Base-by-base conservation (phyloP, 2,888 invertebrate genomes). In the Drosophila putrida region DNA sequence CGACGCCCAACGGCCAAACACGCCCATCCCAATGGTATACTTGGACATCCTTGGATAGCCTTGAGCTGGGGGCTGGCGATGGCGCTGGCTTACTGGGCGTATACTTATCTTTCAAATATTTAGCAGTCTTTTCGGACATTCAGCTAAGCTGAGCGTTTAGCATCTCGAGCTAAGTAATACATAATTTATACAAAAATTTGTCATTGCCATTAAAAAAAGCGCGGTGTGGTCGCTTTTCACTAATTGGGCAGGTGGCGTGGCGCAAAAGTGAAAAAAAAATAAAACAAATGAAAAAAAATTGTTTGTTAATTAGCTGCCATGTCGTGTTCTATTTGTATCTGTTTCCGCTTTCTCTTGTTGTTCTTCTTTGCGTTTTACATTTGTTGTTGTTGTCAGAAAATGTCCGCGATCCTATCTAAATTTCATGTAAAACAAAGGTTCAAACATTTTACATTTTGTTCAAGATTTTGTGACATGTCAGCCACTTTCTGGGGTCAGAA, bases 141-240 rank as follows among this genome's bases (percentile, higher is more conserved):
- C 27, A 36, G 51, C 66, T 50, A 51, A n/a, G 41, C 62, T 31
- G 57, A 77, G 67, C 77, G 77, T 76, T 78, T 78, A 77, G 58
- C 57, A 70, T 72, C 64, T 54, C 35, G 25, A 58, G 80, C 85
- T 82, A 55, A 44, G 55, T 55, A 77, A 88, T 84, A 82, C 75
- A 84, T 79, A 88, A 84, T 88, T 84, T 84, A 84, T 88, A 82
- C 54, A 86, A 81, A 81, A 84, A 84, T 85, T 77, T 88, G 88
- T 88, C 83, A 85, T 67, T 80, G 78, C 78, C 74, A 80, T 84
- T 88, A 88, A 75, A 88, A 74, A 74, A 72, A 71, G 71, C 79
- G 65, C 49, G 47, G 39, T 57, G 57, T 31, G 44, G 28, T 44
- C 46, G 75, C 71, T 69, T 71, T 59, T 73, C 73, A 67, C 83